Evolutionary conservation across 2,888 invertebrate genomes (phyloP).

Genomic region (Malthinus flaveolus): DNA sequence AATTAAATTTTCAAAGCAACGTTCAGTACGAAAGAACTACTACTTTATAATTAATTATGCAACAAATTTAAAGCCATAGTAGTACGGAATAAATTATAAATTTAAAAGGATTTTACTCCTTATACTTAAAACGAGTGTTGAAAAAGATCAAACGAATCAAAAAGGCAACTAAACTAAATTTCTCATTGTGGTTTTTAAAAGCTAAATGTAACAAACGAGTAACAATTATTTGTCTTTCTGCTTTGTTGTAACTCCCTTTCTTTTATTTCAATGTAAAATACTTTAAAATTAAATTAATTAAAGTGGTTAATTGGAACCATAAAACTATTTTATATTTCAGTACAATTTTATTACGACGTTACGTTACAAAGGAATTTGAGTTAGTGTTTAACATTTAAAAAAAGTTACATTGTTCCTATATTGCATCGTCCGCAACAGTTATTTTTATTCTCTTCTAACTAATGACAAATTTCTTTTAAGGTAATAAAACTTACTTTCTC

Average conservation of each 20-base stretch:
- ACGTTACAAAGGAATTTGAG: no score
- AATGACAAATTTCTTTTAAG: no score
- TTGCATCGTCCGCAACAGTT: no score
- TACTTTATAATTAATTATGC: not conserved
- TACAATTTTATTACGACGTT: no score
- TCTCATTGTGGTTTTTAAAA: conserved; percentile 27
- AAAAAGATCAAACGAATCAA: conserved; percentile 30
- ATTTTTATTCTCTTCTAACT: no score
- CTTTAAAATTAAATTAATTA: conserved; percentile 23
- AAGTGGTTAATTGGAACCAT: conserved; percentile 18
- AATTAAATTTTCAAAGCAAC: not conserved
- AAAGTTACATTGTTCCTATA: no score
- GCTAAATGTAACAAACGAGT: conserved; percentile 17
- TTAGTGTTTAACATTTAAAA: no score
- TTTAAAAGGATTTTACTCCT: conserved; percentile 29
- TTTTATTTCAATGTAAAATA: conserved; percentile 14
- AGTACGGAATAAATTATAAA: conserved; percentile 26
- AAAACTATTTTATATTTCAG: no score
- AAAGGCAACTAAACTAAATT: conserved; percentile 28
- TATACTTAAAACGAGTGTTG: conserved; percentile 27
- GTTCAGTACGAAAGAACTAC: not conserved
- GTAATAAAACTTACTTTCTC: no score
- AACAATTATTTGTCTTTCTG: conserved; percentile 28
- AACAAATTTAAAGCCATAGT: not conserved
- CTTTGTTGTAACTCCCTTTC: conserved; percentile 14